Evolutionary conservation across 1,140 invertebrate genomes (phyloP).

Genomic region (Antheraea mylitta): DNA sequence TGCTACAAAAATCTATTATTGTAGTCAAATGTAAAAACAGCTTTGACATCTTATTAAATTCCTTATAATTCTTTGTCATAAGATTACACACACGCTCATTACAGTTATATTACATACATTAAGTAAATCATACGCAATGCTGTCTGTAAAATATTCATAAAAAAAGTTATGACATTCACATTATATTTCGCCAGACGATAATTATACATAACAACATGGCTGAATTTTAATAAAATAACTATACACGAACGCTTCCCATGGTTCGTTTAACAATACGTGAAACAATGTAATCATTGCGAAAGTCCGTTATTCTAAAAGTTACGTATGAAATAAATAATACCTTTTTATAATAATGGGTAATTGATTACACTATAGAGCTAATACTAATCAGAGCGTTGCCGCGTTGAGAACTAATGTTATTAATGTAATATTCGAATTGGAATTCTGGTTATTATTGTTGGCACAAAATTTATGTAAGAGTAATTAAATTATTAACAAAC

Average conservation of each 20-base stretch:
- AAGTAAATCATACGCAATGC: not conserved
- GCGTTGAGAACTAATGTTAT: not conserved
- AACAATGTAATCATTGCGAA: not conserved
- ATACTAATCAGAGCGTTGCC: not conserved
- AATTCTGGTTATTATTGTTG: not conserved
- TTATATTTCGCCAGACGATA: not conserved
- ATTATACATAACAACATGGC: constrained; percentile 1
- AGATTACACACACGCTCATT: not conserved
- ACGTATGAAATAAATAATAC: not conserved
- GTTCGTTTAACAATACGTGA: constrained; percentile 10
- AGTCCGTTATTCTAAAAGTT: not conserved
- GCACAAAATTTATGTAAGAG: not conserved
- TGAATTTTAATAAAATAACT: constrained; percentile 1
- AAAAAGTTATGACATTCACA: not conserved
- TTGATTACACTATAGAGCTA: not conserved
- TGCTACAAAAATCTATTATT: too few relatives aligned
- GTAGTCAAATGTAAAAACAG: too few relatives aligned
- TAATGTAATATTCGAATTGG: not conserved
- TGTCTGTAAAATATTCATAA: not conserved
- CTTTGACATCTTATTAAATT: too few relatives aligned
- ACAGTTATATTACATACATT: not conserved
- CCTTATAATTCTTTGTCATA: too few relatives aligned
- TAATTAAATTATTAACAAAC: too few relatives aligned
- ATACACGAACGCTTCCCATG: constrained; percentile 11
- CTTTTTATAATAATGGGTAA: not conserved